Evolutionary conservation across 64 coral and sea anemone genomes (phyloP).

Genomic region (Montipora cactus): DNA sequence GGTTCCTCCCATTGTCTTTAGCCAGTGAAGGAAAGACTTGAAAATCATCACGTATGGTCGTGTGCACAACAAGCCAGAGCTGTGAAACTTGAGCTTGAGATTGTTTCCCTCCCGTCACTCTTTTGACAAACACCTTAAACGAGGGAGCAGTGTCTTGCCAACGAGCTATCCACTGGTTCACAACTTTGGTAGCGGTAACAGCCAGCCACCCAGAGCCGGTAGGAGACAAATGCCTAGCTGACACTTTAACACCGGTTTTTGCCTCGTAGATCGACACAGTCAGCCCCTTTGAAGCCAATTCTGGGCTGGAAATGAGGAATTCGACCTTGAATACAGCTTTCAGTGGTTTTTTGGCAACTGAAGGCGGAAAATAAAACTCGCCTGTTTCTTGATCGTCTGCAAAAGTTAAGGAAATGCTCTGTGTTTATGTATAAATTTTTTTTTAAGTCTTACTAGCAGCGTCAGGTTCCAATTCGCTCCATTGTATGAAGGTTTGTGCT

Average conservation of each 20-base stretch:
- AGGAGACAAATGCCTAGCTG: not conserved
- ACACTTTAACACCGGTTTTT: not conserved
- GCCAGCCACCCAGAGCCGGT: not conserved
- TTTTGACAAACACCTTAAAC: not conserved
- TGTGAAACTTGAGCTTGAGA: not conserved
- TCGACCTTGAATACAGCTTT: not conserved
- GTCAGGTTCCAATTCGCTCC: not conserved
- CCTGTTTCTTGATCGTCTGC: not conserved
- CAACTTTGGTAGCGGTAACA: not conserved
- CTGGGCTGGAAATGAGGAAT: not conserved
- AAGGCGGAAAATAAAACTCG: not conserved
- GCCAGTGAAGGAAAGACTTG: not conserved
- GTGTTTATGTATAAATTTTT: not conserved
- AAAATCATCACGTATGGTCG: not conserved
- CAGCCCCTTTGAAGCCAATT: not conserved
- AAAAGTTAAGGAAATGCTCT: not conserved
- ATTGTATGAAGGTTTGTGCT: not conserved
- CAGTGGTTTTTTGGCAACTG: not conserved
- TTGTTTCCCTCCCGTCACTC: not conserved
- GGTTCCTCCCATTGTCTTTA: not conserved
- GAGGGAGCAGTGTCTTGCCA: not conserved
- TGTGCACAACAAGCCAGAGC: conserved; percentile 1
- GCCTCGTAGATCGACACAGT: not conserved
- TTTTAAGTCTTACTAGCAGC: too few species aligned
- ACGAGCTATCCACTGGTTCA: not conserved